Base-by-base conservation (phyloP, 2,888 invertebrate genomes). In the Papilio demoleus region DNA sequence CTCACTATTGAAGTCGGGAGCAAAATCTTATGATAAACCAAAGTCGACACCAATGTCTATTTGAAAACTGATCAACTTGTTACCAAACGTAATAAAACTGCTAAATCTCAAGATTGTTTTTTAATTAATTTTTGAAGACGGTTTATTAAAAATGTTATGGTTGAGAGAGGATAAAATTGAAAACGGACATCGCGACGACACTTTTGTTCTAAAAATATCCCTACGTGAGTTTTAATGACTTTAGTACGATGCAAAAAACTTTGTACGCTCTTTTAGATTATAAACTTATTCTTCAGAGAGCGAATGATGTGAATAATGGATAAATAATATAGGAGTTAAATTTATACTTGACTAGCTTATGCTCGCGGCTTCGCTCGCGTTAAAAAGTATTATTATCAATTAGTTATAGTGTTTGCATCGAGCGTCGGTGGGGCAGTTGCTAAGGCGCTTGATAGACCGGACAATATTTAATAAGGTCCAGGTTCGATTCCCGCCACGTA, bases 241-340 rank as follows among this genome's bases (percentile, higher is more conserved):
- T 50, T 61, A 53, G 50, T 68, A 40, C 31, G 11, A 65, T 31
- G 40, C 38, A 53, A 69, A 69, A 61, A 69, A 65, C 14, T 22
- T 24, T 34, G 60, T 19, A 27, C 40, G 60, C 31, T 65, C 65
- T 69, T 62, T 61, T 61, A 65, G 64, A 59, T 68, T 59, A 58
- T 60, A 40, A 65, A 65, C 42, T 60, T 69, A 69, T 69, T 61
- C 65, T 60, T 60, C 24, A 47, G 59, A 40, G 47, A 64, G 38
- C 64, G 38, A 65, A 61, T 40, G 65, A 65, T 24, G 42, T 65
- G 64, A 64, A 59, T 59, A 82, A 83, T 82, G 79, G 70, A 74
- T 81, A 81, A 80, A 81, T 85, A 84, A 85, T 80, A 76, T 80
- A 76, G 31, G 62, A 76, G 70, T 70, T 79, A 75, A 73, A 81